Evolutionary conservation across 2,797 vertebrate species (phyloP).

Genomic region (Streptopelia turtur): DNA sequence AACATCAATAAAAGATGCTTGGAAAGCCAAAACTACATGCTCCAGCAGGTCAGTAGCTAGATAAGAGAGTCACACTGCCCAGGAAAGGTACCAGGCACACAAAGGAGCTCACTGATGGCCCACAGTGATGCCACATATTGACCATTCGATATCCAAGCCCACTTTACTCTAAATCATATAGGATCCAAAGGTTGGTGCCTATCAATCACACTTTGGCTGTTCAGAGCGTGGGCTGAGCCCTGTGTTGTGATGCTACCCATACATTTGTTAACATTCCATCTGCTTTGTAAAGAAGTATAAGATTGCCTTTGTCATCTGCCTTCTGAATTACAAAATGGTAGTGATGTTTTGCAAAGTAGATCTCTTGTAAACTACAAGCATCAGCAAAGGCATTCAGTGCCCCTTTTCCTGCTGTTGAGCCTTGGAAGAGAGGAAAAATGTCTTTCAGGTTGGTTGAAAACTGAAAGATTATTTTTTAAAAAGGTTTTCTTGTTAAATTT

Average conservation of each 20-base stretch:
- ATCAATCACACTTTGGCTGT: not conserved
- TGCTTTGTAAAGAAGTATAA: not conserved
- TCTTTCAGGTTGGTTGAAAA: not conserved
- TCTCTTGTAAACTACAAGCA: not conserved
- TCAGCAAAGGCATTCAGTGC: not conserved
- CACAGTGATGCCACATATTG: not conserved
- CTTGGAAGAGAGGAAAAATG: not conserved
- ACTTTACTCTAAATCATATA: not conserved
- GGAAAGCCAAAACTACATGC: not conserved
- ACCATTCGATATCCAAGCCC: not conserved
- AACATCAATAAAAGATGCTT: not conserved
- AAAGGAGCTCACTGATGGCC: not conserved
- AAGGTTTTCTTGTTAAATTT: not conserved
- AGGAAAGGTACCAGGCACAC: not conserved
- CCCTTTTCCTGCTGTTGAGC: not conserved
- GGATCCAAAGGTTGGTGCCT: not conserved
- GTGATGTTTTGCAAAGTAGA: not conserved
- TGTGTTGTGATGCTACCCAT: not conserved
- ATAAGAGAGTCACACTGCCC: not conserved
- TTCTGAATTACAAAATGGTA: not conserved
- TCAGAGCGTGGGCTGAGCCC: not conserved
- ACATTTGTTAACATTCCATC: not conserved
- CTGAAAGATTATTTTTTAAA: not conserved
- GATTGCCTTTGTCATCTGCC: not conserved
- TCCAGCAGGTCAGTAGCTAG: not conserved